Conservation (phyloP, 2,888 invertebrate species). For the Saturnia japonica region DNA sequence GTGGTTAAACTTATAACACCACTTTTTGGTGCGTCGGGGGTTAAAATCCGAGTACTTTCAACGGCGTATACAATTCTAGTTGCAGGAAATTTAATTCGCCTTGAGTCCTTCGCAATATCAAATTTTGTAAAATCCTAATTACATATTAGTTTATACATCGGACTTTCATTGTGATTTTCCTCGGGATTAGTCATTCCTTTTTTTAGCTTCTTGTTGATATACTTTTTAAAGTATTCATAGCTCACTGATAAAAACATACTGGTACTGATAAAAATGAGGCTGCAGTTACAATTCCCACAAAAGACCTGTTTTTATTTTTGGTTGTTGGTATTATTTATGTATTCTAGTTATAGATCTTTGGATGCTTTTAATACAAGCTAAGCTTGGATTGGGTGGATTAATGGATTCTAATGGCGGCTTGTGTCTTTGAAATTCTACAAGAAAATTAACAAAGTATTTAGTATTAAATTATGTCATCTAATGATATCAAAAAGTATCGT, state of each 20-base stretch:
- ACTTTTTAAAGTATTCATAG: background rate
- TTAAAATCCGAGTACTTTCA: too few relatives aligned
- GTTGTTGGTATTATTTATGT: too few relatives aligned
- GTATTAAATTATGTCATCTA: background rate
- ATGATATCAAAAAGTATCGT: background rate
- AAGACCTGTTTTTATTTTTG: background rate
- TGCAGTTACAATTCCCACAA: background rate
- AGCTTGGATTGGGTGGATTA: too few relatives aligned
- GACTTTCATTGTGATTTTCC: background rate
- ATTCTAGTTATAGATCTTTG: too few relatives aligned
- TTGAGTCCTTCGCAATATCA: too few relatives aligned
- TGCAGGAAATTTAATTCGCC: too few relatives aligned
- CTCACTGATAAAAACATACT: background rate
- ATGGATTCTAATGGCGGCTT: too few relatives aligned
- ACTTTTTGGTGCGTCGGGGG: too few relatives aligned
- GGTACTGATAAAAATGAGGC: background rate
- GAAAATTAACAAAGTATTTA: background rate
- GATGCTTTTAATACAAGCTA: too few relatives aligned
- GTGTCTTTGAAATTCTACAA: too few relatives aligned
- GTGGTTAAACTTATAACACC: too few relatives aligned
- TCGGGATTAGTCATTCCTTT: background rate
- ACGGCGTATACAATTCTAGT: too few relatives aligned
- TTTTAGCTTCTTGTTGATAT: background rate
- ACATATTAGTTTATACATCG: background rate
- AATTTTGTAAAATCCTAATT: background rate